Evolutionary conservation across 2,888 invertebrate genomes (phyloP).

Genomic region (Palloptera scutellata): DNA sequence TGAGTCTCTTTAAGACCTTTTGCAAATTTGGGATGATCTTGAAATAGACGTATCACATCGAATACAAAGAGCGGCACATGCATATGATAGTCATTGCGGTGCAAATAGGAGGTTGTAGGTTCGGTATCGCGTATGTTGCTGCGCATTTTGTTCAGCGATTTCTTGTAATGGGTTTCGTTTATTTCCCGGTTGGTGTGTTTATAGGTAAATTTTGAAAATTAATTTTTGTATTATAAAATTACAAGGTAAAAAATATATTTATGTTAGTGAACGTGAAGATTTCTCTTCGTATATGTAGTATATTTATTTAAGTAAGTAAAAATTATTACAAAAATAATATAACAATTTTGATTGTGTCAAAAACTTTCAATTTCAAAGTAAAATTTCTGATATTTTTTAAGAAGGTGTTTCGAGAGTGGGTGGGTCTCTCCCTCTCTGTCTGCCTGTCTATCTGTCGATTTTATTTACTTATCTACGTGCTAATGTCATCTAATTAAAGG

Average conservation of each 20-base stretch:
- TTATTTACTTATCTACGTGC: conserved; percentile 26
- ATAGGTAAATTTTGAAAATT: conserved; percentile 36
- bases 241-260: conserved; percentile 28
- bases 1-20: conserved; percentile 52
- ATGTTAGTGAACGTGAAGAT: neutral
- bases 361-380: conserved; percentile 4
- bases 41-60: conserved; percentile 59
- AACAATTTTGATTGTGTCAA: conserved; percentile 1
- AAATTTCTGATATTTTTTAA: neutral
- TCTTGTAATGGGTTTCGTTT: conserved; percentile 3
- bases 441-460: neutral
- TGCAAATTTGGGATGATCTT: conserved; percentile 58
- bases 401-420: neutral
- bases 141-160: conserved; percentile 38
- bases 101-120: conserved; percentile 49
- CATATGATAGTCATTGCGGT: conserved; percentile 54
- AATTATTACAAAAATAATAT: too few species aligned
- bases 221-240: conserved; percentile 13
- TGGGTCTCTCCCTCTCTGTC: neutral
- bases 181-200: conserved; percentile 11
- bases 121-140: conserved; percentile 50
- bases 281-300: conserved; percentile 9
- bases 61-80: conserved; percentile 58
- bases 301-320: too few species aligned
- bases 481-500: conserved; percentile 56